Conservation (phyloP, 2,888 invertebrate species). For the Pyrrhosoma nymphula region DNA sequence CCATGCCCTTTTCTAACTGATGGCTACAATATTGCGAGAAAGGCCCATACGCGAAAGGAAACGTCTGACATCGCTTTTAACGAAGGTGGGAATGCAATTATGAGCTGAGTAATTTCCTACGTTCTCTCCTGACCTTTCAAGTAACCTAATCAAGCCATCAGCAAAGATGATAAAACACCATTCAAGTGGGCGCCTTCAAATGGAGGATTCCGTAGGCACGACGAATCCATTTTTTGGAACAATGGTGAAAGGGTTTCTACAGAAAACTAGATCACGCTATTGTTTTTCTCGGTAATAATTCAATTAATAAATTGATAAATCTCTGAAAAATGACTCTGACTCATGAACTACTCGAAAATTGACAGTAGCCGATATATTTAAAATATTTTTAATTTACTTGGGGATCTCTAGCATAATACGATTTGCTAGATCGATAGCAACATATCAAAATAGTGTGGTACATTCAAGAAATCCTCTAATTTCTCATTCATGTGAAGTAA, state of each 20-base stretch:
- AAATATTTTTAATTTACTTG: too few relatives aligned
- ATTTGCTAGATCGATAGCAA: too few relatives aligned
- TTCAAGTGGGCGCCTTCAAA: not conserved
- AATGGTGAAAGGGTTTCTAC: conserved; percentile 33
- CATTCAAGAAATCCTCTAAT: too few relatives aligned
- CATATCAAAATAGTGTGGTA: too few relatives aligned
- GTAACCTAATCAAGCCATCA: not conserved
- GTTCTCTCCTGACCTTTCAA: not conserved
- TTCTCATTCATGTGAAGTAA: too few relatives aligned
- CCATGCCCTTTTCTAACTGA: not conserved
- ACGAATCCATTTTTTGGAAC: not conserved
- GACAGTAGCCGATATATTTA: too few relatives aligned
- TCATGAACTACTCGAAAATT: not conserved
- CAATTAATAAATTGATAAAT: not conserved
- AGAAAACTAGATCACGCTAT: not conserved
- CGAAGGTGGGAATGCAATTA: not conserved
- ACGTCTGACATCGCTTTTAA: not conserved
- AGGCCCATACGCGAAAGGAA: not conserved
- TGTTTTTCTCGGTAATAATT: not conserved
- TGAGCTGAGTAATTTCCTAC: not conserved
- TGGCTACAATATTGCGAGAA: not conserved
- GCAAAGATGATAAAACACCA: not conserved
- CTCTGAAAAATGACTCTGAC: not conserved
- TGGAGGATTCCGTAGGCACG: not conserved
- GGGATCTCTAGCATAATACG: too few relatives aligned